Evolutionary conservation across 1,140 invertebrate genomes (phyloP).

Genomic region (Wasmannia auropunctata): DNA sequence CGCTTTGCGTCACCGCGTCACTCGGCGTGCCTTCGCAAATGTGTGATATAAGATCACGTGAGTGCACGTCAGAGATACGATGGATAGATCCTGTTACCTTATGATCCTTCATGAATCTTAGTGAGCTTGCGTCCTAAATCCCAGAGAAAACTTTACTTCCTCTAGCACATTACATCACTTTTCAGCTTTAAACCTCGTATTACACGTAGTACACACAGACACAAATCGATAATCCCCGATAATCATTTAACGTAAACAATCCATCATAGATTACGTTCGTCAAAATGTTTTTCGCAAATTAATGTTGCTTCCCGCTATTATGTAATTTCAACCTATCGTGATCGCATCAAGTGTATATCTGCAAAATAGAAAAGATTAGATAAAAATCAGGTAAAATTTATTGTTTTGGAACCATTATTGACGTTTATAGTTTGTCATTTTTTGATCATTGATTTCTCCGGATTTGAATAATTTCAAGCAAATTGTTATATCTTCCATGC

Average conservation of each 20-base stretch:
- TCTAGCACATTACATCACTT: neutral
- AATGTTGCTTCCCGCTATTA: neutral
- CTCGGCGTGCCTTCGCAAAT: neutral
- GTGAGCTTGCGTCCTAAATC: neutral
- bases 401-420: conserved; percentile 40
- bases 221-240: neutral
- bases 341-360: neutral
- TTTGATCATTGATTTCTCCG: conserved; percentile 63
- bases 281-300: neutral
- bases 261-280: neutral
- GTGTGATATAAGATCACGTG: neutral
- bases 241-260: neutral
- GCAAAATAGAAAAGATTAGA: neutral
- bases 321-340: neutral
- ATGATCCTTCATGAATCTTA: neutral
- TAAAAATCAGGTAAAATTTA: conserved; percentile 22
- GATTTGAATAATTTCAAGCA: conserved; percentile 51
- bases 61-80: neutral
- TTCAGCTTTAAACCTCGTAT: neutral
- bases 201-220: neutral
- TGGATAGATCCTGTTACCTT: neutral
- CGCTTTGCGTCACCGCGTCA: no score
- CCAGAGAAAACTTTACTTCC: neutral
- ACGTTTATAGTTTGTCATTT: conserved; percentile 61
- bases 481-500: conserved; percentile 45